Base-by-base conservation (phyloP, 2,888 invertebrate genomes). In the Smittia sp. region DNA sequence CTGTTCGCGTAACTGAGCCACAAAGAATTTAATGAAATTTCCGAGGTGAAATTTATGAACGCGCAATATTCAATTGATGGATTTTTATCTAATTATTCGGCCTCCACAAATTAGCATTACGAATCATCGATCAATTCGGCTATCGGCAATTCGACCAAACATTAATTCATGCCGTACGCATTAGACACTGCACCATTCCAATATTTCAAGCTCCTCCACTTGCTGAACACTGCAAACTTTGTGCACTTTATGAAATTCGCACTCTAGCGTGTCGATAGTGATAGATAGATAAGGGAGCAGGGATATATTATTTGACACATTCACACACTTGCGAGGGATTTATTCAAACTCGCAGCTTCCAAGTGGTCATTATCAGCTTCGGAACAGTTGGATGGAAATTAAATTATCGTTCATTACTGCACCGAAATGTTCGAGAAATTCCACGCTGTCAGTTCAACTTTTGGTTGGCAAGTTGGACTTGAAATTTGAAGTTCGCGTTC, bases 111-210 rank as follows among this genome's bases (percentile, higher is more conserved):
- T 32, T 46, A n/a, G 46, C 46, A 46, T 46, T 46, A 11, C n/a
- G 46, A 46, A n/a, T 46, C 46, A 46, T 46, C 46, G 4, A 46
- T 46, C 46, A 46, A 46, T 15, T 46, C n/a, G 46, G n/a, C 46
- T 15, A n/a, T n/a, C n/a, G n/a, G 46, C 46, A n/a, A 46, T 46
- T 46, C 46, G 46, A 46, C 46, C 2, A 2, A n/a, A 13, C n/a
- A 15, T 46, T 15, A 46, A 46, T 46, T 46, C 15, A 46, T 3
- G 32, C 32, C 32, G 9, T 32, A 6, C 32, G 32, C 32, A 32
- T 32, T 32, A 32, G 32, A 32, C 9, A 32, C 9, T 32, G 15
- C 46, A 46, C 15, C 2, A n/a, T 6, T 46, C n/a, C 46, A 15
- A 46, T 46, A 11, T 6, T 46, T 46, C 11, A 6, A 46, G 46